Evolutionary conservation across 2,113 vertebrate genomes (phyloP).

Genomic region (rabbit (Oryctolagus cuniculus)): mOryCun1.1 NC_091435.1:29007501-29008000

Average conservation of each 20-base stretch:
- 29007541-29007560: too few relatives aligned
- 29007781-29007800: background rate
- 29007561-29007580: background rate
- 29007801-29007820: background rate
- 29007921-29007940: background rate
- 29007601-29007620: background rate
- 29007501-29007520: too few relatives aligned
- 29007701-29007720: slow-evolving; percentile 4
- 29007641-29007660: slow-evolving; percentile 21
- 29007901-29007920: background rate
- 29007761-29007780: background rate
- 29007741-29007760: background rate
- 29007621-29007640: background rate
- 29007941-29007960: too few relatives aligned
- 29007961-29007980: too few relatives aligned
- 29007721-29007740: background rate
- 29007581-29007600: background rate
- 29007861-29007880: background rate
- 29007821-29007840: background rate
- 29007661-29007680: background rate
- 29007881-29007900: background rate
- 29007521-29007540: too few relatives aligned
- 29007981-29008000: too few relatives aligned
- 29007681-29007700: background rate
- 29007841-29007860: background rate